Evolutionary conservation across 2,888 invertebrate genomes (phyloP).

Genomic region (Nowickia ferox): DNA sequence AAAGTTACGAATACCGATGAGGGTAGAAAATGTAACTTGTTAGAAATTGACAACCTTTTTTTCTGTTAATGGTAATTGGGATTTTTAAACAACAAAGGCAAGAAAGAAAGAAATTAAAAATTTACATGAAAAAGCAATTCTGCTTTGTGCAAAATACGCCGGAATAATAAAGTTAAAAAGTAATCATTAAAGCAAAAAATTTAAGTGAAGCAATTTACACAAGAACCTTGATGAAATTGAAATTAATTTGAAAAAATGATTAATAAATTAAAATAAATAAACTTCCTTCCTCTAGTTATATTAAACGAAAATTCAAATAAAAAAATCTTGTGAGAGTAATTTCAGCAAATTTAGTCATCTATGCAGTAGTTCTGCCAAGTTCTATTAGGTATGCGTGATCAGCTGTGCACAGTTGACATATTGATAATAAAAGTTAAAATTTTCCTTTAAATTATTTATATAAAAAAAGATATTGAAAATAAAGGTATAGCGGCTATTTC

Average conservation of each 20-base stretch:
- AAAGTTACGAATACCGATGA: constrained; percentile 21
- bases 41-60: constrained; percentile 59
- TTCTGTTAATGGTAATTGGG: constrained; percentile 46
- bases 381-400: no score
- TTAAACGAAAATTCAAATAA: no score
- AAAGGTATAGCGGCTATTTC: no score
- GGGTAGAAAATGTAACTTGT: constrained; percentile 55
- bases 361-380: no score
- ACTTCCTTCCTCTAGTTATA: constrained; percentile 11
- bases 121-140: constrained; percentile 62
- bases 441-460: no score
- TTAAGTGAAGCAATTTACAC: constrained; percentile 25
- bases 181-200: neutral
- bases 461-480: no score
- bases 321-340: no score
- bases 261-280: neutral
- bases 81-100: constrained; percentile 39
- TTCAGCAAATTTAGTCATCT: no score
- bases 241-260: constrained; percentile 2
- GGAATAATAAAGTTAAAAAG: neutral
- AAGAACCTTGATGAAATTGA: constrained; percentile 19
- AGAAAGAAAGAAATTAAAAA: constrained; percentile 47
- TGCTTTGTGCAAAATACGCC: constrained; percentile 31
- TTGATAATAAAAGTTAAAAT: no score
- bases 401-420: no score